Evolutionary conservation across 2,113 vertebrate genomes (phyloP).

Genomic region (Catharus bicknelli): DNA sequence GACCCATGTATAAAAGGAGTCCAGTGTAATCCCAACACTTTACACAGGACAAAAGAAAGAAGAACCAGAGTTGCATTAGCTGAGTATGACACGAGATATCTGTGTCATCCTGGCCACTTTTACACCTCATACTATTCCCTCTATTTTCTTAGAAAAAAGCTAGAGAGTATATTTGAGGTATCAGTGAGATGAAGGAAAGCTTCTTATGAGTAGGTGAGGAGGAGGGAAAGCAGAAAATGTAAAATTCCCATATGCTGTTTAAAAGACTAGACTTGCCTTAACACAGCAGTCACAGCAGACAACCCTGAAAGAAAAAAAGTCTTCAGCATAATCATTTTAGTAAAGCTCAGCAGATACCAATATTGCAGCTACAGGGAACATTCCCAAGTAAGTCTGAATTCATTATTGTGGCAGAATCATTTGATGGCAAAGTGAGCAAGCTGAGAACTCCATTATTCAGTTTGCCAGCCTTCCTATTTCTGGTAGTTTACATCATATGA

Average conservation of each 20-base stretch:
- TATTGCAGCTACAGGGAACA: not conserved
- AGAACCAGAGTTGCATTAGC: not conserved
- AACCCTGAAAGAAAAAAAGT: slow-evolving; percentile 28
- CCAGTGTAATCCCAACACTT: slow-evolving; percentile 23
- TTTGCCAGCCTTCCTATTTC: not conserved
- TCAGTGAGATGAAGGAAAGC: not conserved
- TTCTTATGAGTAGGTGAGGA: not conserved
- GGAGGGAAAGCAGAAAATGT: not conserved
- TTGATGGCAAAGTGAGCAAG: not conserved
- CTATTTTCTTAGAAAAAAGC: not conserved
- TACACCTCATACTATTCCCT: not conserved
- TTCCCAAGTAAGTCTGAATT: not conserved
- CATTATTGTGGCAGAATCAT: not conserved
- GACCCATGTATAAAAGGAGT: slow-evolving; percentile 14
- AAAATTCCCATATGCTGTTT: not conserved
- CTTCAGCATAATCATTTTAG: not conserved
- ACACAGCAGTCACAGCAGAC: slow-evolving; percentile 64
- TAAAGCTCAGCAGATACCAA: not conserved
- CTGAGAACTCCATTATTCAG: not conserved
- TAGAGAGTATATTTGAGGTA: not conserved
- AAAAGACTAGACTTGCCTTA: slow-evolving; percentile 59
- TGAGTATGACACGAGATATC: not conserved
- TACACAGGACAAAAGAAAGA: not conserved
- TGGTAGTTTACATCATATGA: not conserved
- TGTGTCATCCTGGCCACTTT: not conserved